Evolutionary conservation across 2,888 invertebrate species (phyloP), one percentile per base, ranked within the genome.

Genomic region (Drosophila ezoana): DNA sequence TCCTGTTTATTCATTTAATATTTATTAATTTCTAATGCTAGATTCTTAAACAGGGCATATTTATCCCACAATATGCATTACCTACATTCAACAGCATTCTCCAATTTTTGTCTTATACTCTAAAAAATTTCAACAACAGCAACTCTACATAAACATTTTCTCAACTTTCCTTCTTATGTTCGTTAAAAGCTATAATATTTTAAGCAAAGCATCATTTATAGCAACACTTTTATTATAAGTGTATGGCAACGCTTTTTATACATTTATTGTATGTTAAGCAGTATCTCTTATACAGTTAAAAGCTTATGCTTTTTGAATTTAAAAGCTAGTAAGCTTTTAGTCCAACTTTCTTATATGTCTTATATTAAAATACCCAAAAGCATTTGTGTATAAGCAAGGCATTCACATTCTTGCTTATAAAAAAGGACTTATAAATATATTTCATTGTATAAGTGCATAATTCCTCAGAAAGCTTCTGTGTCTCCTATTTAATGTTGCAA

Each of bases 101-200:
- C 3, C 11, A 3, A 0, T 14, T 49, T 5, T 14, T 14, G 9
- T 2, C 6, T 5, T 14, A 9, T 40, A 41, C 4, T n/a, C 10
- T 0, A 13, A 23, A 9, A 0, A 16, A 32, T 37, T 18, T 56
- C 33, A 47, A 61, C 56, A 61, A 60, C 8, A 16, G 33, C 6
- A 63, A 63, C 18, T 28, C 44, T 32, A 23, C 51, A 51, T 3
- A 20, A 18, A 1, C 0, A 1, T 13, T 6, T 2, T 10, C 10
- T n/a, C 3, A 8, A 9, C 20, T 49, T 40, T n/a, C 10, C 44
- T 33, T 38, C 3, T 3, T 5, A 10, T 16, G 0, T 37, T 49
- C 57, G 49, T 18, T 11, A 33, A 67, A 66, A 67, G 47, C 40
- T 68, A 45, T 0, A 6, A 2, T 1, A 4, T 13, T 20, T 37